These are phyloP conservation scores for Cheilosia grossa DNA, from an alignment of 2,888 invertebrate genomes.

Conservation along the genomic window DNA sequence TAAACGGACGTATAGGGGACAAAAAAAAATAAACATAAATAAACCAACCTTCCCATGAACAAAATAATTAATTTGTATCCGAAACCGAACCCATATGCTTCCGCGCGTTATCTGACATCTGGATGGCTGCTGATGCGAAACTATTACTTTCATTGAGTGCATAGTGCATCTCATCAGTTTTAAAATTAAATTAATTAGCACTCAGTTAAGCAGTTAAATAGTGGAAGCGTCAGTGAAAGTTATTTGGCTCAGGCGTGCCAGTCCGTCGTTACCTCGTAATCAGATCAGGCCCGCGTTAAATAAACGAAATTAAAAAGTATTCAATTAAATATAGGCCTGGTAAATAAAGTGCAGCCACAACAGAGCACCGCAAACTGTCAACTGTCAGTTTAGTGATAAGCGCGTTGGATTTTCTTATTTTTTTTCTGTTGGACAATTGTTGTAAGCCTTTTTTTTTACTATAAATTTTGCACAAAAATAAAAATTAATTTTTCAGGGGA, in stretches of 20 bases:
- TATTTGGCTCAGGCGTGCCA: conserved; percentile 4
- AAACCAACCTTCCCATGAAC: neutral
- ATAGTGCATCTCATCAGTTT: conserved; percentile 52
- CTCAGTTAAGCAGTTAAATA: conserved; percentile 38
- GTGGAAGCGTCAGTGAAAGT: conserved; percentile 27
- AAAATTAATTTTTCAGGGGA: too few relatives aligned
- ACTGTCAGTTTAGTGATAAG: conserved; percentile 50
- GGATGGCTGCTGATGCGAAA: conserved; percentile 27
- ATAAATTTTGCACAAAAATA: too few relatives aligned
- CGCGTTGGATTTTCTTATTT: neutral
- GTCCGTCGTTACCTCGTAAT: conserved; percentile 11
- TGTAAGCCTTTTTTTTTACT: neutral
- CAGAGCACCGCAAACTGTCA: conserved; percentile 57
- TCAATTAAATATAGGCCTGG: conserved; percentile 37
- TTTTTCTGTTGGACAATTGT: conserved; percentile 14
- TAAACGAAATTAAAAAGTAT: conserved; percentile 56
- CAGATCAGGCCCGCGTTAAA: conserved; percentile 27
- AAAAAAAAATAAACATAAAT: neutral
- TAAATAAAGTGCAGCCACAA: conserved; percentile 18
- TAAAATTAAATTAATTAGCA: conserved; percentile 71
- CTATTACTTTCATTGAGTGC: conserved; percentile 31
- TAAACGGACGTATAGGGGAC: neutral
- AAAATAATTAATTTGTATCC: conserved; percentile 48
- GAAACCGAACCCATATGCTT: neutral
- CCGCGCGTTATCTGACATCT: conserved; percentile 46